Evolutionary conservation across 2,797 vertebrate species (phyloP).

Genomic region (Leucoraja ocellata): DNA sequence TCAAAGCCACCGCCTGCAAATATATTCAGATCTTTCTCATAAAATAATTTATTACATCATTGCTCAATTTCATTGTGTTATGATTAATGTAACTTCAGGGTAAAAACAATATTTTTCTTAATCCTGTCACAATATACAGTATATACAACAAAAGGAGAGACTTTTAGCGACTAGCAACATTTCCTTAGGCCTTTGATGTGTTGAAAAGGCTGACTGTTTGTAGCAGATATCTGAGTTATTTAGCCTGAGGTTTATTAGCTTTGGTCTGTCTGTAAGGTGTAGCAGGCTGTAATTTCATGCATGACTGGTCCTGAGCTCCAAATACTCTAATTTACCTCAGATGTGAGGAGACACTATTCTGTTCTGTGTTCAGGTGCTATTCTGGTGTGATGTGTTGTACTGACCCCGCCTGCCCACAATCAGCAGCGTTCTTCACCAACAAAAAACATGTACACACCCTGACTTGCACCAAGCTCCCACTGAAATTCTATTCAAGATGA

Average conservation of each 20-base stretch:
- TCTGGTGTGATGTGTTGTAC: not conserved
- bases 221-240: slow-evolving; percentile 28
- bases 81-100: not conserved
- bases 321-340: not conserved
- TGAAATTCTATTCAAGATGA: not conserved
- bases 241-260: slow-evolving; percentile 38
- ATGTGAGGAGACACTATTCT: not conserved
- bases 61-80: slow-evolving; percentile 10
- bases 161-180: not conserved
- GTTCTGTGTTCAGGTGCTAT: not conserved
- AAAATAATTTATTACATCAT: not conserved
- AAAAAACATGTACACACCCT: not conserved
- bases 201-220: slow-evolving; percentile 10
- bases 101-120: slow-evolving; percentile 12
- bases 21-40: not conserved
- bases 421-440: not conserved
- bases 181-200: slow-evolving; percentile 22
- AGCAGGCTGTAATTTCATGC: slow-evolving; percentile 36
- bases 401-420: not conserved
- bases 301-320: not conserved
- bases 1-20: not conserved
- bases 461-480: not conserved
- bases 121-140: not conserved
- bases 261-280: slow-evolving; percentile 29
- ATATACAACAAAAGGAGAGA: slow-evolving; percentile 23